Evolutionary conservation across 2,113 vertebrate genomes (phyloP).

Genomic region (Pongo pygmaeus): DNA sequence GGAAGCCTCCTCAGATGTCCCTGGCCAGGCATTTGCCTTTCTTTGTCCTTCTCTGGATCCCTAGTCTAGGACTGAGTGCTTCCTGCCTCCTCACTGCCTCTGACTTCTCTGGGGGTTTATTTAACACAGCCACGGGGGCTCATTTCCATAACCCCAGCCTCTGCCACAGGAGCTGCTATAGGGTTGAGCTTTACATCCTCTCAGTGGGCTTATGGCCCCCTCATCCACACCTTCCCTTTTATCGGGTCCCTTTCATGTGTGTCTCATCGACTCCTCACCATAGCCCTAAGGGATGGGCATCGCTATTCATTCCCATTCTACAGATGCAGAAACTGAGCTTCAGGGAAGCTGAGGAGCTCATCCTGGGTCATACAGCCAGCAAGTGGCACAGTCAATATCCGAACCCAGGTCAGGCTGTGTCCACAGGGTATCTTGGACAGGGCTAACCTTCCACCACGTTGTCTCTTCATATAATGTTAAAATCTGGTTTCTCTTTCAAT

Average conservation of each 20-base stretch:
- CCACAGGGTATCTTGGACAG: not conserved
- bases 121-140: not conserved
- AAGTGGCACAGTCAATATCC: not conserved
- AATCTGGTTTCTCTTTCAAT: not conserved
- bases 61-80: not conserved
- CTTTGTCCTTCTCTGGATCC: not conserved
- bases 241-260: accelerated
- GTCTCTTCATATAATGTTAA: too few species aligned
- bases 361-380: not conserved
- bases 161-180: not conserved
- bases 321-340: not conserved
- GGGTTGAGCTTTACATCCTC: not conserved
- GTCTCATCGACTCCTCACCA: not conserved
- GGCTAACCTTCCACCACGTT: too few species aligned
- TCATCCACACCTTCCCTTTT: not conserved
- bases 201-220: not conserved
- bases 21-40: not conserved
- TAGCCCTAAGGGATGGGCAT: accelerated
- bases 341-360: too few species aligned
- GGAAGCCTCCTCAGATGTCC: not conserved
- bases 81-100: not conserved
- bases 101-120: not conserved
- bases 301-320: accelerated
- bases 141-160: not conserved
- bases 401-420: not conserved